Evolutionary conservation across 2,888 invertebrate species (phyloP).

Genomic region (Oconnorella tubifera): DNA sequence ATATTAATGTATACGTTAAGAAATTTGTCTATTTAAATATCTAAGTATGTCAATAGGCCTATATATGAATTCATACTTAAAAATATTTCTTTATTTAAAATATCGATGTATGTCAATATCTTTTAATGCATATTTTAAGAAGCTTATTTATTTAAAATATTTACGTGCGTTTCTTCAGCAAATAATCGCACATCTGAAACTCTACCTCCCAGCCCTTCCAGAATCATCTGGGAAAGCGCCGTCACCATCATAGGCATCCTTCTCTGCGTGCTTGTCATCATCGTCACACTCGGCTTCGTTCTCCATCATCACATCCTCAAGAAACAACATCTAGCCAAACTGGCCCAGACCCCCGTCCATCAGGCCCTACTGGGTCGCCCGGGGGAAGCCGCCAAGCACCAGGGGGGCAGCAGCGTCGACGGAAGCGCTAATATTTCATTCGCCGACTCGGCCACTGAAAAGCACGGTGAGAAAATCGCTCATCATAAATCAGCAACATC

Average conservation of each 20-base stretch:
- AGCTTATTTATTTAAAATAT: conserved; percentile 8
- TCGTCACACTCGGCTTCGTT: conserved; percentile 42
- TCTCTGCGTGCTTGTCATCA: conserved; percentile 45
- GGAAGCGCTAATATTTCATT: conserved; percentile 28
- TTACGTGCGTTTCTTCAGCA: background rate
- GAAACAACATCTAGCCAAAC: conserved; percentile 30
- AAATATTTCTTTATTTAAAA: too few relatives aligned
- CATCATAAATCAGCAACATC: too few relatives aligned
- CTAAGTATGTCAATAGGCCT: too few relatives aligned
- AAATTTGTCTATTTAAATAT: too few relatives aligned
- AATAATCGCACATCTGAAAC: conserved; percentile 8
- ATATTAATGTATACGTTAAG: too few relatives aligned
- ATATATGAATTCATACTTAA: too few relatives aligned
- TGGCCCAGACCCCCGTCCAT: conserved; percentile 21
- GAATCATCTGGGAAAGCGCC: conserved; percentile 43
- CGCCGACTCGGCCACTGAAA: conserved; percentile 3
- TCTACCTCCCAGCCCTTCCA: conserved; percentile 30
- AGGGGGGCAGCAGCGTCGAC: conserved; percentile 7
- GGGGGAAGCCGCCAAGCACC: background rate
- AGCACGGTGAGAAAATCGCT: background rate
- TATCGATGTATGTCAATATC: too few relatives aligned
- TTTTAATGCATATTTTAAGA: too few relatives aligned
- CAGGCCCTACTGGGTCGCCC: conserved; percentile 26
- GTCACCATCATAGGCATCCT: conserved; percentile 49
- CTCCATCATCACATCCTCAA: conserved; percentile 42